These are phyloP conservation scores for Bostrychus sinensis DNA, from an alignment of 2,113 vertebrate species.

Conservation along the genomic window DNA sequence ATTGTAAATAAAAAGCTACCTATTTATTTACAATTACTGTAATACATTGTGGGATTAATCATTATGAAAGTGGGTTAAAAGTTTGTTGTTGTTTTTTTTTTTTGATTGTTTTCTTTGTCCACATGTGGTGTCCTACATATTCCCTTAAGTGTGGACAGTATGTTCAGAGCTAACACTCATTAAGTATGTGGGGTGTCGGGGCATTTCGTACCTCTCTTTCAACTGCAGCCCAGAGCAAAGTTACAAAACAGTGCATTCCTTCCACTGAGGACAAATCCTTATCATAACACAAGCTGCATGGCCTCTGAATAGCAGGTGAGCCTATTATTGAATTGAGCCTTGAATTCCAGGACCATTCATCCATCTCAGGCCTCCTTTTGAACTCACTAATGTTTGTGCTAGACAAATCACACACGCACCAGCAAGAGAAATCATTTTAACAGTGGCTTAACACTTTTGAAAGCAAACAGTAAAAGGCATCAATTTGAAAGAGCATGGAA, in stretches of 20 bases:
- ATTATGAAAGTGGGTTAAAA: neutral
- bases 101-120: constrained; percentile 7
- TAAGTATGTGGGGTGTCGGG: constrained; percentile 31
- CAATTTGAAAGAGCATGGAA: neutral
- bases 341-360: constrained; percentile 64
- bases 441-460: neutral
- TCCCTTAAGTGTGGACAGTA: constrained; percentile 30
- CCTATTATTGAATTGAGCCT: constrained; percentile 47
- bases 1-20: constrained; percentile 11
- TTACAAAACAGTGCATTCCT: constrained; percentile 63
- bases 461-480: constrained; percentile 12
- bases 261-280: constrained; percentile 49
- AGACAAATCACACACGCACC: constrained; percentile 30
- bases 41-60: neutral
- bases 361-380: constrained; percentile 57
- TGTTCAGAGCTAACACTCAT: constrained; percentile 31
- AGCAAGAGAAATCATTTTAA: constrained; percentile 19
- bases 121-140: constrained; percentile 14
- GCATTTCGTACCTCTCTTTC: constrained; percentile 33
- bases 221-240: constrained; percentile 36
- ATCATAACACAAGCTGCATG: constrained; percentile 46
- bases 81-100: constrained; percentile 1
- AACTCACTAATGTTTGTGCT: constrained; percentile 58
- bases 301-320: constrained; percentile 58
- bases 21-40: neutral